phyloP scores from a whole-genome alignment of 2,113 vertebrate species.

The Cyanoderma ruficeps region DNA sequence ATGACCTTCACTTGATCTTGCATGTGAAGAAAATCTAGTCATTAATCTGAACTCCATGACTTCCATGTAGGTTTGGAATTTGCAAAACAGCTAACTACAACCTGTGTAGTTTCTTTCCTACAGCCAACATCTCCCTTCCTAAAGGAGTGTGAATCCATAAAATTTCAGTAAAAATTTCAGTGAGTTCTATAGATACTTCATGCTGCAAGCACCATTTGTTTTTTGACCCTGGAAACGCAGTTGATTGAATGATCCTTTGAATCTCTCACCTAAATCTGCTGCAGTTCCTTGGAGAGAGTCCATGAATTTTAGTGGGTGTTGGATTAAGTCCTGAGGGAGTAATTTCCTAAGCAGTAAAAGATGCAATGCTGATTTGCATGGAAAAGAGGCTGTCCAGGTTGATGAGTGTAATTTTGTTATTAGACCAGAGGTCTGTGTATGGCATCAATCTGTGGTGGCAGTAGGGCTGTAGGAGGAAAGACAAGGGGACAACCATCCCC shows the following conservation, averaged over 20 bases:
- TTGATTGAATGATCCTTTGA: neutral
- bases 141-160: neutral
- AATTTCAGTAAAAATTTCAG: neutral
- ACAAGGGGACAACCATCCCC: accelerated
- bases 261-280: neutral
- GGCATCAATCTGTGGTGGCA: accelerated
- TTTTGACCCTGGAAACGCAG: neutral
- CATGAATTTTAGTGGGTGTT: neutral
- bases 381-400: neutral
- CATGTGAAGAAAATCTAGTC: neutral
- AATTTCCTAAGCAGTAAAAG: neutral
- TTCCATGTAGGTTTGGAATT: neutral
- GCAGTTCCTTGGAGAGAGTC: neutral
- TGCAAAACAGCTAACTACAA: neutral
- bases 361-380: neutral
- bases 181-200: neutral
- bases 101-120: neutral
- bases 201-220: neutral
- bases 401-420: neutral
- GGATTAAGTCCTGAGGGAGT: neutral
- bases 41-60: neutral
- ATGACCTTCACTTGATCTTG: neutral
- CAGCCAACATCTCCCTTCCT: neutral
- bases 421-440: neutral
- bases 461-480: neutral